Evolutionary conservation across 2,113 vertebrate species (phyloP).

Genomic region (Megalops atlanticus): DNA sequence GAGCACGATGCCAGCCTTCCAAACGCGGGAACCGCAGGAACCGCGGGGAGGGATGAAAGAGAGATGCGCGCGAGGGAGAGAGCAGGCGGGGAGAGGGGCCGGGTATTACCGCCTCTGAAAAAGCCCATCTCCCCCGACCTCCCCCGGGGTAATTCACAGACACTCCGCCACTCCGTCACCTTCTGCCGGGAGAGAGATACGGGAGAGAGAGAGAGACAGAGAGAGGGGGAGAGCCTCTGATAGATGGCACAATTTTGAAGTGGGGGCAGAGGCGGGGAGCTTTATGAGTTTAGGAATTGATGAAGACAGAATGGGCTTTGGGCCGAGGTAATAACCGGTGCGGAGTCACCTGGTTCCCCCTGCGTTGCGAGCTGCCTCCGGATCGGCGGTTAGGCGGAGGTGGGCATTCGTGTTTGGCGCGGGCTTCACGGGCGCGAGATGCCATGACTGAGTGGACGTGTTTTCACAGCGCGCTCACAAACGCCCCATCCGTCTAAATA

Average conservation of each 20-base stretch:
- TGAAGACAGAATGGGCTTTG: constrained; percentile 71
- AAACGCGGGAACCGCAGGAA: constrained; percentile 38
- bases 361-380: constrained; percentile 43
- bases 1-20: constrained; percentile 42
- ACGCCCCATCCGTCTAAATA: no score
- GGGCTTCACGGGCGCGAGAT: not conserved
- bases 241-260: constrained; percentile 73
- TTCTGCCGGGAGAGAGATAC: constrained; percentile 47
- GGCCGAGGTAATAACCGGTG: constrained; percentile 67
- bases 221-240: constrained; percentile 54
- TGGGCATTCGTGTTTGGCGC: not conserved
- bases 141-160: constrained; percentile 60
- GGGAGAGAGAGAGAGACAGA: no score
- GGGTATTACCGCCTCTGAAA: constrained; percentile 60
- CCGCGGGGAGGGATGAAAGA: constrained; percentile 46
- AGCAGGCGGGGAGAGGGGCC: constrained; percentile 18
- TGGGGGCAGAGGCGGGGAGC: constrained; percentile 61
- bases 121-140: constrained; percentile 43
- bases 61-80: constrained; percentile 15
- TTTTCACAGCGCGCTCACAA: no score
- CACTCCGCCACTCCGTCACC: constrained; percentile 48
- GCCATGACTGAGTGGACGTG: not conserved
- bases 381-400: not conserved
- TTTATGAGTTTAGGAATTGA: constrained; percentile 77
- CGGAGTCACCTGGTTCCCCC: constrained; percentile 59